Evolutionary conservation across 2,797 vertebrate species (phyloP).

Genomic region (Cirrhinus molitorella): DNA sequence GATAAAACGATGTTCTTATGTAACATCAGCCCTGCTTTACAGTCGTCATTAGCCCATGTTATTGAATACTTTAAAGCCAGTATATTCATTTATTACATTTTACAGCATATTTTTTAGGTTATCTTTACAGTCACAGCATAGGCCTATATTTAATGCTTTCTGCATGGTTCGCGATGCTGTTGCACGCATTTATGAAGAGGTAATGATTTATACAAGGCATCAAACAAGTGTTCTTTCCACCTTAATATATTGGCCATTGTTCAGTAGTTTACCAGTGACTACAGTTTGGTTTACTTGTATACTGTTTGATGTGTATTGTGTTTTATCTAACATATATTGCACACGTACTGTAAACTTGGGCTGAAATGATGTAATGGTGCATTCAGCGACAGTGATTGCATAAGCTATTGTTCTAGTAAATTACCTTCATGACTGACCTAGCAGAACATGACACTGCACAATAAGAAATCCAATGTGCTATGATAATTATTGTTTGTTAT

Average conservation of each 20-base stretch:
- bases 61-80: neutral
- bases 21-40: neutral
- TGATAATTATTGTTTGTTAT: neutral
- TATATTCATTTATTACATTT: neutral
- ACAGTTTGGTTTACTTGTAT: neutral
- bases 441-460: neutral
- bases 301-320: neutral
- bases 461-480: neutral
- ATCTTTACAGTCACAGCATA: neutral
- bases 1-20: conserved; percentile 13
- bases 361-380: neutral
- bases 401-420: neutral
- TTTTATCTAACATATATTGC: no score
- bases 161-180: neutral
- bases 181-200: neutral
- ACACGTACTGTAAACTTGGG: neutral
- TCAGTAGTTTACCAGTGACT: neutral
- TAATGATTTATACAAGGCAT: neutral
- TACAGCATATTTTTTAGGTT: neutral
- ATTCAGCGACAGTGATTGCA: neutral
- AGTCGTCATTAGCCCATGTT: neutral
- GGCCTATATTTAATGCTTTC: neutral
- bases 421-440: neutral
- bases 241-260: neutral
- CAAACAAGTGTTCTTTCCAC: neutral